Evolutionary conservation across 2,888 invertebrate genomes (phyloP).

Genomic region (Ganaspis brasiliensis): DNA sequence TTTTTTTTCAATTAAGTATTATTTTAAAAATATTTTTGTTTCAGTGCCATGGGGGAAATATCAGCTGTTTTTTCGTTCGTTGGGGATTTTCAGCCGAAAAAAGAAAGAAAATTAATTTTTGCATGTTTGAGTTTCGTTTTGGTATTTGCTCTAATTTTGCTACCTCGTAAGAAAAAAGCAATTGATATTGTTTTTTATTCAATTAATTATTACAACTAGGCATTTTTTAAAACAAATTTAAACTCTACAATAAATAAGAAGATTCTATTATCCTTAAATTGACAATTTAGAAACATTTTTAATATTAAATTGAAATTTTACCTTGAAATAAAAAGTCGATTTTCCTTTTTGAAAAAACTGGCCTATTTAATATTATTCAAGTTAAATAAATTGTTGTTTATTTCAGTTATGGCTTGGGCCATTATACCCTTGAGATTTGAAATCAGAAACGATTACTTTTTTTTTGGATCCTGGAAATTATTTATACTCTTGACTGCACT

Average conservation of each 20-base stretch:
- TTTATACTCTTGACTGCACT: slow-evolving; percentile 88
- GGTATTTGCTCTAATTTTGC: slow-evolving; percentile 87
- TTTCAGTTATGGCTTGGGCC: slow-evolving; percentile 88
- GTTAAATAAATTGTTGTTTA: background rate
- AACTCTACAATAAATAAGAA: too few relatives aligned
- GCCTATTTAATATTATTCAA: too few relatives aligned
- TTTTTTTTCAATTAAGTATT: too few relatives aligned
- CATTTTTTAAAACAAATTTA: too few relatives aligned
- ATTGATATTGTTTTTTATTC: too few relatives aligned
- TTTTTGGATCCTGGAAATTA: slow-evolving; percentile 90
- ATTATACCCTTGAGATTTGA: slow-evolving; percentile 87
- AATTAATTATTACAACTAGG: too few relatives aligned
- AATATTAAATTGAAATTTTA: too few relatives aligned
- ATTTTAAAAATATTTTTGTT: too few relatives aligned
- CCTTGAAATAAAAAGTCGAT: too few relatives aligned
- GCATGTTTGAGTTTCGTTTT: slow-evolving; percentile 93
- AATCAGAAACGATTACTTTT: slow-evolving; percentile 83
- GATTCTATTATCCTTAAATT: too few relatives aligned
- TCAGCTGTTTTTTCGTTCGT: slow-evolving; percentile 90
- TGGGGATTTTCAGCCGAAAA: slow-evolving; percentile 90
- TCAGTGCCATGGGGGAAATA: slow-evolving; percentile 89
- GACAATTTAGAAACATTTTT: too few relatives aligned
- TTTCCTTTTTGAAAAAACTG: too few relatives aligned
- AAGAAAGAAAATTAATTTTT: slow-evolving; percentile 88
- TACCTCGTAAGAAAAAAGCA: slow-evolving; percentile 85